A percentile compares a stretch with the other conserved stretches of the same genome.
phyloP scores from a whole-genome alignment of 2,888 invertebrate species.

The Ormia ochracea region DNA sequence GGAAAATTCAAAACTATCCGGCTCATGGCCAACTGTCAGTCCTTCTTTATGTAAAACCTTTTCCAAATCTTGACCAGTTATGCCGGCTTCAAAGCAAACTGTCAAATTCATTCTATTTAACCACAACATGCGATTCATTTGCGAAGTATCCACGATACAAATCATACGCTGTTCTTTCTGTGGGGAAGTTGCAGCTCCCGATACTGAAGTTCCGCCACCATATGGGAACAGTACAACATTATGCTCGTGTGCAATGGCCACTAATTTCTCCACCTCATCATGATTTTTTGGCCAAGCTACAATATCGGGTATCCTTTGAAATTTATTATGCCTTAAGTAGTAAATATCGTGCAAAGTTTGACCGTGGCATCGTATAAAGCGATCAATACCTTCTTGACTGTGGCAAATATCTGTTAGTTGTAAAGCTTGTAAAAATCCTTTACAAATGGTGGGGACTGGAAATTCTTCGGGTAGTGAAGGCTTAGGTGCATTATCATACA shows the following conservation, averaged over 20 bases:
- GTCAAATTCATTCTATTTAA: conserved; percentile 90
- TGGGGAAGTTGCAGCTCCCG: conserved; percentile 92
- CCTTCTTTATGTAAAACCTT: conserved; percentile 86
- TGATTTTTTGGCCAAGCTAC: conserved; percentile 94
- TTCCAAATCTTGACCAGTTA: conserved; percentile 96
- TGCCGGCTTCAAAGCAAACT: conserved; percentile 91
- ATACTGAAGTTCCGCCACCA: conserved; percentile 96
- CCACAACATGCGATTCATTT: conserved; percentile 97
- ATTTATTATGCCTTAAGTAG: conserved; percentile 83
- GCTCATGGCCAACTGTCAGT: conserved; percentile 96
- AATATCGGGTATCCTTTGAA: conserved; percentile 93
- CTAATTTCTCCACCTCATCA: conserved; percentile 89
- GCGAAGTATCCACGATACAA: conserved; percentile 93
- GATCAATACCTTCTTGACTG: conserved; percentile 87
- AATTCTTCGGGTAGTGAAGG: conserved; percentile 81
- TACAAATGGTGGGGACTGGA: conserved; percentile 82
- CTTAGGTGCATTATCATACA: conserved; percentile 76
- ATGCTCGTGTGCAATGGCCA: conserved; percentile 84
- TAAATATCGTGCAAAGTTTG: conserved; percentile 95
- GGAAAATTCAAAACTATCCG: conserved; percentile 98
- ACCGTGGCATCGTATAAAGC: conserved; percentile 92
- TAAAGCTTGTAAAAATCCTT: conserved; percentile 80
- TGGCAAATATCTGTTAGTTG: conserved; percentile 79
- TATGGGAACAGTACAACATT: conserved; percentile 92
- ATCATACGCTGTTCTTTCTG: conserved; percentile 86